These are phyloP conservation scores for Zaprionus gabonicus DNA, from an alignment of 1,140 invertebrate species.

Conservation along the genomic window DNA sequence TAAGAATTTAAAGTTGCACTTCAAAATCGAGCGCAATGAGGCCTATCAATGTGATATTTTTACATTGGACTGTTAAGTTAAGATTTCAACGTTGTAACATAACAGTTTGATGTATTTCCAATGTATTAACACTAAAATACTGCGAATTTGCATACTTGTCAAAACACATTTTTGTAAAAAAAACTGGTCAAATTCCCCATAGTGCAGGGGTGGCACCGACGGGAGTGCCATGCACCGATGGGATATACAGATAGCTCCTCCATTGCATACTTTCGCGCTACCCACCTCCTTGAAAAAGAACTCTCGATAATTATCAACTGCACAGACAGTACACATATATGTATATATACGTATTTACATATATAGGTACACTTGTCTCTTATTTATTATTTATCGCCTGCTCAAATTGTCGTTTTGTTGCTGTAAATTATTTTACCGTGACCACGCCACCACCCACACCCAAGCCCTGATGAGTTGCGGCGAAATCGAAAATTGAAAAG, in stretches of 20 bases:
- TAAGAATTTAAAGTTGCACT: too few species aligned
- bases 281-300: neutral
- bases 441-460: neutral
- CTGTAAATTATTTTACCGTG: neutral
- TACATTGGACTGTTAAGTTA: too few species aligned
- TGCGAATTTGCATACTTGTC: too few species aligned
- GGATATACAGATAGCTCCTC: neutral
- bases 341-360: neutral
- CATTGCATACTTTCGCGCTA: conserved; percentile 40
- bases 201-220: conserved; percentile 12
- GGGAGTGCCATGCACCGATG: conserved; percentile 8
- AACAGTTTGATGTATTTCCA: too few species aligned
- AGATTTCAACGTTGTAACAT: too few species aligned
- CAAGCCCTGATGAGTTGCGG: neutral
- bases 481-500: conserved; percentile 27
- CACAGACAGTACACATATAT: neutral
- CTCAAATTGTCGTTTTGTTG: conserved; percentile 2
- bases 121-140: too few species aligned
- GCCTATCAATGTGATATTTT: too few species aligned
- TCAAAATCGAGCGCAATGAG: too few species aligned
- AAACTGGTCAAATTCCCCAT: too few species aligned
- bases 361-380: neutral
- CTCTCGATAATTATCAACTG: conserved; percentile 16
- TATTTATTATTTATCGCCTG: conserved; percentile 17
- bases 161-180: too few species aligned